Conservation (phyloP, 2,113 vertebrate species). For the Pao palembangensis region DNA sequence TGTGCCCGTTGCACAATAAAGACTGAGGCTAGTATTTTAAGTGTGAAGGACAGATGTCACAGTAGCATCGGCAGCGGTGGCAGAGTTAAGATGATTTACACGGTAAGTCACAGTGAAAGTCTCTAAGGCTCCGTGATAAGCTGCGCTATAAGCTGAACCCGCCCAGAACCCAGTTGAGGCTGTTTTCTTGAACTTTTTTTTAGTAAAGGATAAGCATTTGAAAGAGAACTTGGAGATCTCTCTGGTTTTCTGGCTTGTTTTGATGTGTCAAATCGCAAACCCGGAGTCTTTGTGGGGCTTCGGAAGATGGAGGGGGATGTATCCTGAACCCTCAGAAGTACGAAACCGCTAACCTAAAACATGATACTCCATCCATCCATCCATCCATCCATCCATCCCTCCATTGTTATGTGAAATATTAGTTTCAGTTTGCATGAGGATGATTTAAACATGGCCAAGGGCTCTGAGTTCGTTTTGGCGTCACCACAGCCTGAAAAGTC, state of each 20-base stretch:
- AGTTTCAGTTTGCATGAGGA: no score
- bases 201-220: slow-evolving; percentile 32
- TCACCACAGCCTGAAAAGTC: not conserved
- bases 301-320: slow-evolving; percentile 16
- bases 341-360: no score
- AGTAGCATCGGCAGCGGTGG: slow-evolving; percentile 19
- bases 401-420: no score
- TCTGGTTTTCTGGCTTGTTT: slow-evolving; percentile 27
- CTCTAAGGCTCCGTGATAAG: slow-evolving; percentile 27
- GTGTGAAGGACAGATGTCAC: slow-evolving; percentile 39
- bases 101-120: slow-evolving; percentile 47
- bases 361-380: not conserved
- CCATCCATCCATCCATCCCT: no score
- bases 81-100: slow-evolving; percentile 34
- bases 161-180: slow-evolving; percentile 32
- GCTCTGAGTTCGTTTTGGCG: not conserved
- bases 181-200: slow-evolving; percentile 27
- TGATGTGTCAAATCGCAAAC: slow-evolving; percentile 39
- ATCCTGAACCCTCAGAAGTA: slow-evolving; percentile 1
- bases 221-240: slow-evolving; percentile 22
- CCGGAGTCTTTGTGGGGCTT: slow-evolving; percentile 12
- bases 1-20: slow-evolving; percentile 10
- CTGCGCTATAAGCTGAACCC: slow-evolving; percentile 42
- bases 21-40: slow-evolving; percentile 8
- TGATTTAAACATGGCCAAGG: not conserved